These are phyloP conservation scores for Polyommatus icarus DNA, from an alignment of 2,888 invertebrate species.

Conservation along the genomic window DNA sequence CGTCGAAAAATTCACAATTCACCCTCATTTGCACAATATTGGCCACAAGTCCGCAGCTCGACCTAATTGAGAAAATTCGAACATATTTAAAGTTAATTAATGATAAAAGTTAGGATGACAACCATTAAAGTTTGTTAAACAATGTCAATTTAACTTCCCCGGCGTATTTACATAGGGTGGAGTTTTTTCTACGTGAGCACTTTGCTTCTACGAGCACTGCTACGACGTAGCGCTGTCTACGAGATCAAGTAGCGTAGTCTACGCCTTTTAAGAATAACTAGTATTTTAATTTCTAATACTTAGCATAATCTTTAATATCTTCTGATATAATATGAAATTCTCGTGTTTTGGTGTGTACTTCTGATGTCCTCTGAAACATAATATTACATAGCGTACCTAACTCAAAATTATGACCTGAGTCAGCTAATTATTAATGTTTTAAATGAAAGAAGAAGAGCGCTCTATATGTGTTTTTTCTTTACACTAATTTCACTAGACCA, in stretches of 20 bases:
- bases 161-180: neutral
- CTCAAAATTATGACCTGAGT: too few species aligned
- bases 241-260: neutral
- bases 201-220: neutral
- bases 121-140: constrained; percentile 17
- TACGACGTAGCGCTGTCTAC: neutral
- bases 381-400: too few species aligned
- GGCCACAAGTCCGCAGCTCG: neutral
- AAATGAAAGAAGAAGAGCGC: too few species aligned
- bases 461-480: too few species aligned
- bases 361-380: too few species aligned
- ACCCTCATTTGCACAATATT: constrained; percentile 1
- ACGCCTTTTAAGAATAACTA: too few species aligned
- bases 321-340: too few species aligned
- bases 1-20: neutral
- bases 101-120: constrained; percentile 19
- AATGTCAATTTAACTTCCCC: constrained; percentile 9
- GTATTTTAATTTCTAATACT: neutral
- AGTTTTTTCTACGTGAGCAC: neutral
- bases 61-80: constrained; percentile 21
- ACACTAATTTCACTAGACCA: too few species aligned
- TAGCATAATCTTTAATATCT: neutral
- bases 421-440: too few species aligned
- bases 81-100: constrained; percentile 22
- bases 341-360: too few species aligned